phyloP scores from a whole-genome alignment of 2,797 vertebrate genomes.

The Pangasius macronema region DNA sequence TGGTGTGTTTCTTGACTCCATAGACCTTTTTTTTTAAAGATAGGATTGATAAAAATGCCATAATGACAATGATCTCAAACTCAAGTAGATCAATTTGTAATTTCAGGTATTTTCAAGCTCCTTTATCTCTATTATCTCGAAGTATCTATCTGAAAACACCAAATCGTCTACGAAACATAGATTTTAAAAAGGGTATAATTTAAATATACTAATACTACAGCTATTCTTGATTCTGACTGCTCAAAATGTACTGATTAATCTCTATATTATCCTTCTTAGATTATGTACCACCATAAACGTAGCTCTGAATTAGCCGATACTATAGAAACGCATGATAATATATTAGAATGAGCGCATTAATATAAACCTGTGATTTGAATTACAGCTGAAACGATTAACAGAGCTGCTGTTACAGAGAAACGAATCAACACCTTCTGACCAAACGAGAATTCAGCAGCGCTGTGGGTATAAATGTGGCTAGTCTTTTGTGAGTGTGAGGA shows the following conservation, averaged over 20 bases:
- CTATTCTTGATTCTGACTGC: neutral
- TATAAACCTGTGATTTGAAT: neutral
- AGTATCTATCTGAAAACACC: neutral
- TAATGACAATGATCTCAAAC: neutral
- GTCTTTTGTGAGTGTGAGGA: neutral
- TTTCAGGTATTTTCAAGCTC: neutral
- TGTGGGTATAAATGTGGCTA: neutral
- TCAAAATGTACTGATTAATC: neutral
- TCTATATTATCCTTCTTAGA: neutral
- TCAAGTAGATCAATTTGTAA: neutral
- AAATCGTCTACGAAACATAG: neutral
- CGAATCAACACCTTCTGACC: neutral
- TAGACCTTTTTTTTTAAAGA: neutral
- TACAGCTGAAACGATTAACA: neutral
- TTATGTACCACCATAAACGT: neutral
- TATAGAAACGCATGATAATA: neutral
- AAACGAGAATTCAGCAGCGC: neutral
- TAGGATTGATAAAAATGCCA: neutral
- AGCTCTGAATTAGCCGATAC: neutral
- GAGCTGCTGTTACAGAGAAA: neutral
- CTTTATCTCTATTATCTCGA: neutral
- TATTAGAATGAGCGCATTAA: neutral
- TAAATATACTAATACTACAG: neutral
- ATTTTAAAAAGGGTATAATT: neutral
- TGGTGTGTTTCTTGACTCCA: conserved; percentile 31